phyloP scores from a whole-genome alignment of 2,113 vertebrate genomes.

The Sciurus niger region DNA sequence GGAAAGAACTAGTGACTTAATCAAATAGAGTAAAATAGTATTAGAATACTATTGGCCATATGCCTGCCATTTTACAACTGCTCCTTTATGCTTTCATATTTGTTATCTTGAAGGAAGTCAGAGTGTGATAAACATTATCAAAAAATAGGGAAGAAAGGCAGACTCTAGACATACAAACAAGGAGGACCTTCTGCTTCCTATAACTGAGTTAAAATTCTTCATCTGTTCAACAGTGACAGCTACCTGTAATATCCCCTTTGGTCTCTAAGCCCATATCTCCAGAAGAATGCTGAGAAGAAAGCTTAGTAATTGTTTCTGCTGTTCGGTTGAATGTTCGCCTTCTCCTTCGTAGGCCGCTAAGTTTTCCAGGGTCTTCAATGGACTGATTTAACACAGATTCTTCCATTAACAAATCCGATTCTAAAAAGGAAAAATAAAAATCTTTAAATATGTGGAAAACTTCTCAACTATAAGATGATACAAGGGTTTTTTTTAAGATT shows the following conservation, averaged over 20 bases:
- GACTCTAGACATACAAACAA: background rate
- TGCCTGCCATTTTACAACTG: conserved; percentile 6
- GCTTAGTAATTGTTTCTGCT: conserved; percentile 90
- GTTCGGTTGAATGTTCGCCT: conserved; percentile 92
- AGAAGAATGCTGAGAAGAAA: conserved; percentile 81
- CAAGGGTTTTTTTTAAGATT: background rate
- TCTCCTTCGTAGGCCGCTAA: conserved; percentile 90
- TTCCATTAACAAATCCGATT: conserved; percentile 94
- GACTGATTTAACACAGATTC: conserved; percentile 92
- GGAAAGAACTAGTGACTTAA: too few relatives aligned
- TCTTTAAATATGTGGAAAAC: conserved; percentile 14
- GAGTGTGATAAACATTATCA: conserved; percentile 36
- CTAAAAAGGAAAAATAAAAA: conserved; percentile 84
- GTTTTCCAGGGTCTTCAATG: conserved; percentile 92
- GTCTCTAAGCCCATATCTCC: conserved; percentile 79
- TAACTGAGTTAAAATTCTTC: background rate
- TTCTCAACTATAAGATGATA: conserved; percentile 1
- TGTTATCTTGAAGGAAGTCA: background rate
- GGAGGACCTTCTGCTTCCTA: background rate
- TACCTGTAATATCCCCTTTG: conserved; percentile 86
- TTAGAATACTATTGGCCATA: background rate
- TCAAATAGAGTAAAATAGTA: too few relatives aligned
- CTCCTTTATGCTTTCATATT: background rate
- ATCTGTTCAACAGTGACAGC: conserved; percentile 21
- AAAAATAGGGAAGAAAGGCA: conserved; percentile 1